These are phyloP conservation scores for Scolopax mira DNA, from an alignment of 2,113 vertebrate species.

Conservation along the genomic window DNA sequence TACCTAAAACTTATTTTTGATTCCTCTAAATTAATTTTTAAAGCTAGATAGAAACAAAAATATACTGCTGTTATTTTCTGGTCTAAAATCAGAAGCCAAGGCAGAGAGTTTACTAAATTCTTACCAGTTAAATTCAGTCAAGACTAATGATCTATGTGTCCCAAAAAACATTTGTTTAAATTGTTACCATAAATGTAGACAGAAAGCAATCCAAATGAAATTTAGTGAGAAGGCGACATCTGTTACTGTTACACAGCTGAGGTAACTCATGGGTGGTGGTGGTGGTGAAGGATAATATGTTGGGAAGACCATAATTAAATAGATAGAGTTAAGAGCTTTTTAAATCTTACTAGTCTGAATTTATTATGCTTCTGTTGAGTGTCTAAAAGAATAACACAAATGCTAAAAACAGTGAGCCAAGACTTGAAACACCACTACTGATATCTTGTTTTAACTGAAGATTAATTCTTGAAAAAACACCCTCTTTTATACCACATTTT, in stretches of 20 bases:
- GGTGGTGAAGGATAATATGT: neutral
- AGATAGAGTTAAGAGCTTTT: neutral
- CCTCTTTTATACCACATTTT: neutral
- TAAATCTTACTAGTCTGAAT: slow-evolving; percentile 16
- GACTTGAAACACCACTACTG: neutral
- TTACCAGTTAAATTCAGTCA: neutral
- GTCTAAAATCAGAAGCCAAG: neutral
- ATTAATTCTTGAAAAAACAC: neutral
- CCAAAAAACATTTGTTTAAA: neutral
- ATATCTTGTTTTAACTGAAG: slow-evolving; percentile 23
- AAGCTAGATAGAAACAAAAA: neutral
- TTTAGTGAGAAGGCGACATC: neutral
- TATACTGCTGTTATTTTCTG: neutral
- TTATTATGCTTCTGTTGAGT: neutral
- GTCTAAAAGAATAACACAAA: neutral
- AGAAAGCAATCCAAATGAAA: neutral
- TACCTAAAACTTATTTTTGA: neutral
- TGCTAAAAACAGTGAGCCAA: neutral
- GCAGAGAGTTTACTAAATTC: neutral
- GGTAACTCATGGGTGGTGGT: neutral
- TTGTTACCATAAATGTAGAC: neutral
- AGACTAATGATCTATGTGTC: neutral
- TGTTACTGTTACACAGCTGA: neutral
- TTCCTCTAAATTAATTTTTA: neutral
- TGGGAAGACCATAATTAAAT: neutral